Evolutionary conservation across 2,113 vertebrate species (phyloP).

Genomic region (Eptesicus fuscus): DNA sequence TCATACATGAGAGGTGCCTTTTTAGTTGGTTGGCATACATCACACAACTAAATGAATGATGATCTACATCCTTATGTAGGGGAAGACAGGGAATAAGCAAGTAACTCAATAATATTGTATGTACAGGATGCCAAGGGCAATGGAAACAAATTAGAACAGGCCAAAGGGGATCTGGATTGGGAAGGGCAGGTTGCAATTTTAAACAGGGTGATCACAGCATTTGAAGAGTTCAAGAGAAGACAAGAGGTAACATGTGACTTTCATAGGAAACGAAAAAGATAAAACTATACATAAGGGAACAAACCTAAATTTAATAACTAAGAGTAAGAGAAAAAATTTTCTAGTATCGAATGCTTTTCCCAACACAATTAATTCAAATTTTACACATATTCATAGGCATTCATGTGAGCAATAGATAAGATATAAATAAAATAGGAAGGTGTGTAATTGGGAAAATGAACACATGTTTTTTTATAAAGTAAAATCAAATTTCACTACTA

Average conservation of each 20-base stretch:
- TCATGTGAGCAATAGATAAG: not conserved
- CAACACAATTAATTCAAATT: not conserved
- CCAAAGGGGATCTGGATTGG: not conserved
- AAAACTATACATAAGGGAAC: not conserved
- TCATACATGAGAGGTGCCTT: not conserved
- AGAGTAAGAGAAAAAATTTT: not conserved
- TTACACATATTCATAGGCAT: not conserved
- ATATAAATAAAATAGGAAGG: not conserved
- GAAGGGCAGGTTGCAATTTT: not conserved
- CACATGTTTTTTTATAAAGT: not conserved
- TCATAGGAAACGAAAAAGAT: not conserved
- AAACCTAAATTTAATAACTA: not conserved
- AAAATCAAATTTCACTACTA: constrained; percentile 11
- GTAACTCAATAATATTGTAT: not conserved
- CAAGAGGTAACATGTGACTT: not conserved
- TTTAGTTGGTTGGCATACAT: not conserved
- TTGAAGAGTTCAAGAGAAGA: not conserved
- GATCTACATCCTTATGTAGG: not conserved
- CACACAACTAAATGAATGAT: not conserved
- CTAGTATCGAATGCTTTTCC: not conserved
- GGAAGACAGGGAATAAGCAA: not conserved
- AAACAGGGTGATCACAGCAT: not conserved
- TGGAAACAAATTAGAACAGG: not conserved
- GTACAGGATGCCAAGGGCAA: not conserved
- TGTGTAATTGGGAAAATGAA: not conserved